Percentiles rank a stretch among this genome's conserved stretches.
phyloP scores from a whole-genome alignment of 1,140 invertebrate species.

The Spodoptera litura region DNA sequence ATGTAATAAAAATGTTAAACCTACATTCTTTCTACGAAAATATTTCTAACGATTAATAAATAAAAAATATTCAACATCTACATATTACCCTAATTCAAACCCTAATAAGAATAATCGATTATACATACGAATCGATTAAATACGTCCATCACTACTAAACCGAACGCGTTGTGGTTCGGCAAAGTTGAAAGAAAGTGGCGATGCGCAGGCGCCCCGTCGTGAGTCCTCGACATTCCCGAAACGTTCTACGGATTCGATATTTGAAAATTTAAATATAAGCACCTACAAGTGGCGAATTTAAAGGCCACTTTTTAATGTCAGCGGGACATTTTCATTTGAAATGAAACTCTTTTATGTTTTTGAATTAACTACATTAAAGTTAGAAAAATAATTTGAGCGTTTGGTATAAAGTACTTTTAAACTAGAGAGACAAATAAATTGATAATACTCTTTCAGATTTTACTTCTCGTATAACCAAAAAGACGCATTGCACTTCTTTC shows the following conservation, averaged over 20 bases:
- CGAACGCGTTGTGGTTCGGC: slow-evolving; percentile 50
- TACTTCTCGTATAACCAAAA: too few relatives aligned
- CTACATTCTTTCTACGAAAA: too few relatives aligned
- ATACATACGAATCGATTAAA: slow-evolving; percentile 46
- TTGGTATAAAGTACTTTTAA: too few relatives aligned
- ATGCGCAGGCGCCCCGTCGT: slow-evolving; percentile 65
- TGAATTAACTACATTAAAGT: not conserved
- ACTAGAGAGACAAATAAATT: too few relatives aligned
- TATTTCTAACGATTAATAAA: too few relatives aligned
- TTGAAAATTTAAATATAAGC: slow-evolving; percentile 55
- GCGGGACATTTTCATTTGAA: slow-evolving; percentile 48
- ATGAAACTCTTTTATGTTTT: slow-evolving; percentile 15
- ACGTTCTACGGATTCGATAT: slow-evolving; percentile 64
- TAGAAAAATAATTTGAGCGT: not conserved
- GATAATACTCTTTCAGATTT: too few relatives aligned
- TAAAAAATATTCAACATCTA: slow-evolving; percentile 26
- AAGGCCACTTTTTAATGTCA: slow-evolving; percentile 47
- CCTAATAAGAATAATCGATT: slow-evolving; percentile 45
- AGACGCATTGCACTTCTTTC: too few relatives aligned
- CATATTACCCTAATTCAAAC: slow-evolving; percentile 41
- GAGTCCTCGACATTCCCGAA: slow-evolving; percentile 66
- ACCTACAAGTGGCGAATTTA: slow-evolving; percentile 48
- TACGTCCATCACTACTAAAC: slow-evolving; percentile 47
- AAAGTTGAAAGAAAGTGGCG: slow-evolving; percentile 73
- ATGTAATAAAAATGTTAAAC: not conserved